Percentiles rank a stretch among this genome's conserved stretches.
These are phyloP conservation scores for Cheilosia vernalis DNA, from an alignment of 2,888 invertebrate species.

Conservation along the genomic window DNA sequence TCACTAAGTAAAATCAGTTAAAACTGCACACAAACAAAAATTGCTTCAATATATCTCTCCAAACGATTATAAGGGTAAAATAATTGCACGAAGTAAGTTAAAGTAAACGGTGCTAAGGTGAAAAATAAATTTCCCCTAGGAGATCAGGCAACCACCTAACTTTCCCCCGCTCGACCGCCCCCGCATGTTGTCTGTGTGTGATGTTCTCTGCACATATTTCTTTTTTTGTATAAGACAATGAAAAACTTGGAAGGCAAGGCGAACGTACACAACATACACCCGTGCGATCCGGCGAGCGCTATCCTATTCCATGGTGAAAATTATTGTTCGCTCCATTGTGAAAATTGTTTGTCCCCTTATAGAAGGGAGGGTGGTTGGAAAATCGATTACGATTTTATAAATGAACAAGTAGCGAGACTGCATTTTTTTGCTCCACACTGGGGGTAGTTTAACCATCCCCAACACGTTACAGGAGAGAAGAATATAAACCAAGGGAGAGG, in stretches of 20 bases:
- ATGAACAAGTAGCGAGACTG: conserved; percentile 46
- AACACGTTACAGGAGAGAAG: conserved; percentile 7
- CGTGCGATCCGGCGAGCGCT: conserved; percentile 32
- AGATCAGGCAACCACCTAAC: conserved; percentile 26
- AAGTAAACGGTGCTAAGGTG: conserved; percentile 73
- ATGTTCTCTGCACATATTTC: not conserved
- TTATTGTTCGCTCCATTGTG: conserved; percentile 65
- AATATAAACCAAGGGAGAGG: conserved; percentile 6
- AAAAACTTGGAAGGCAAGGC: conserved; percentile 48
- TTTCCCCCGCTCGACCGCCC: not conserved
- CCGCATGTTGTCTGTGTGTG: not conserved
- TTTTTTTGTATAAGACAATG: conserved; percentile 43
- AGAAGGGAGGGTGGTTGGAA: conserved; percentile 15
- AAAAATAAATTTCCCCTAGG: conserved; percentile 72
- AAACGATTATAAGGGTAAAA: conserved; percentile 72
- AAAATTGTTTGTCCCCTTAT: conserved; percentile 51
- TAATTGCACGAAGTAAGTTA: conserved; percentile 73
- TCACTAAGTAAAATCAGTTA: conserved; percentile 61
- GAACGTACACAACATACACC: conserved; percentile 23
- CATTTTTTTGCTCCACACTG: not conserved
- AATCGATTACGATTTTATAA: conserved; percentile 68
- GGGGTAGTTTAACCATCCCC: conserved; percentile 41
- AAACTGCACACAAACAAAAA: conserved; percentile 47
- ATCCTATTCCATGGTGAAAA: conserved; percentile 66
- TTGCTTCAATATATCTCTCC: conserved; percentile 54